Evolutionary conservation across 2,888 invertebrate species (phyloP).

Genomic region (Idaea aversata): DNA sequence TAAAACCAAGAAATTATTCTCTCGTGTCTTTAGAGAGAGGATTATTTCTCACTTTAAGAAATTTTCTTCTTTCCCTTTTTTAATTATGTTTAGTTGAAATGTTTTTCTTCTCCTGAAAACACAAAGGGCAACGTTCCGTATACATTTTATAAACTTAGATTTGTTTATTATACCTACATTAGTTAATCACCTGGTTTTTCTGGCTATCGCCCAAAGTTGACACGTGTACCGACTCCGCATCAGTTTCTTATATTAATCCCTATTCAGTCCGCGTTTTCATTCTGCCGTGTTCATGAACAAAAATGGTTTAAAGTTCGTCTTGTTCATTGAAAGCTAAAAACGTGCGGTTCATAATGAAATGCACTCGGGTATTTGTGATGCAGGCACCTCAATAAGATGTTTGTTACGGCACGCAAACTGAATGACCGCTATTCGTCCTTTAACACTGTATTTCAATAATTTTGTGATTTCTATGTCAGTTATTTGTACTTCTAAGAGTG

Average conservation of each 20-base stretch:
- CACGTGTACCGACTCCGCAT: conserved; percentile 10
- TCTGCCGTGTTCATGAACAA: not conserved
- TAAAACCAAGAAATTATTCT: too few species aligned
- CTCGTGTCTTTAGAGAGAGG: too few species aligned
- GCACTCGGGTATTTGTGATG: conserved; percentile 4
- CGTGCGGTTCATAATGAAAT: conserved; percentile 17
- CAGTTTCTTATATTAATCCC: not conserved
- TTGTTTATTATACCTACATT: conserved; percentile 8
- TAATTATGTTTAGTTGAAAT: not conserved
- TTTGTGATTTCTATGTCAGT: not conserved
- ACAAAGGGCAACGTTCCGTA: conserved; percentile 4
- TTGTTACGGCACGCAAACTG: conserved; percentile 18
- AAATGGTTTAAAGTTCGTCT: not conserved
- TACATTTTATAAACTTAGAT: not conserved
- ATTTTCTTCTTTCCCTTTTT: too few species aligned
- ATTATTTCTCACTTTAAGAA: too few species aligned
- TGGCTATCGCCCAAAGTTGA: conserved; percentile 28
- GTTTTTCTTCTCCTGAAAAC: not conserved
- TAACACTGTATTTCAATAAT: conserved; percentile 20
- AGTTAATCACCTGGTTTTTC: conserved; percentile 21
- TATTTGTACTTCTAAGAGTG: not conserved
- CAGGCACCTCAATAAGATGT: conserved; percentile 8
- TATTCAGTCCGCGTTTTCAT: not conserved
- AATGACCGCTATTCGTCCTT: conserved; percentile 46
- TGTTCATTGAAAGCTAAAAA: not conserved